phyloP scores from a whole-genome alignment of 2,888 invertebrate species.

The Trissolcus brochymenae region DNA sequence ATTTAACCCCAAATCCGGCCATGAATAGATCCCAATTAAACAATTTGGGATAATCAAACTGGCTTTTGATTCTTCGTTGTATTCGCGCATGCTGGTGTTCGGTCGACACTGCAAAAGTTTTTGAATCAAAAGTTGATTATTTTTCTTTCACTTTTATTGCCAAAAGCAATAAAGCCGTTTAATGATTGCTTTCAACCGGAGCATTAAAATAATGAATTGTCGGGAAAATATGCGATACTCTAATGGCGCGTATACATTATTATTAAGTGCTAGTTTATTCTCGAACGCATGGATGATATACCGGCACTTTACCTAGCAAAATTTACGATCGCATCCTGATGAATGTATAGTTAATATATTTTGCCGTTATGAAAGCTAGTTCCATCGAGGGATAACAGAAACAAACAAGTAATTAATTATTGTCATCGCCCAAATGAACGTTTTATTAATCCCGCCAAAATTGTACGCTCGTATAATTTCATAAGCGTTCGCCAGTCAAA shows the following conservation, averaged over 20 bases:
- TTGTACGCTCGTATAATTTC: constrained; percentile 10
- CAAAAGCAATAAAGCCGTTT: constrained; percentile 31
- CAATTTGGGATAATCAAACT: constrained; percentile 35
- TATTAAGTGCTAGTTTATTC: constrained; percentile 59
- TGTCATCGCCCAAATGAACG: constrained; percentile 46
- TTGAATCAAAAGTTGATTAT: background rate
- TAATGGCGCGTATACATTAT: constrained; percentile 58
- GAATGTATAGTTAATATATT: constrained; percentile 59
- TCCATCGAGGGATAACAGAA: constrained; percentile 55
- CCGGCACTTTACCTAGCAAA: constrained; percentile 57
- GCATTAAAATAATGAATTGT: constrained; percentile 54
- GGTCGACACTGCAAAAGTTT: background rate
- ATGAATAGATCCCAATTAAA: constrained; percentile 48
- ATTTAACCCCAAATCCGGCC: constrained; percentile 47
- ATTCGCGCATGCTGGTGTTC: background rate
- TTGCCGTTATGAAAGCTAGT: constrained; percentile 48
- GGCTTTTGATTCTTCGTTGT: background rate
- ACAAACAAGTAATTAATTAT: constrained; percentile 58
- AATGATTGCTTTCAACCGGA: constrained; percentile 49
- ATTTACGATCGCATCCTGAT: constrained; percentile 59
- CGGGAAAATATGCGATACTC: constrained; percentile 54
- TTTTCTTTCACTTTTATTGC: constrained; percentile 10
- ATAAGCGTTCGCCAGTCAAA: background rate
- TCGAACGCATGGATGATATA: constrained; percentile 59
- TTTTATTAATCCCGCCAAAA: constrained; percentile 22